A percentile compares a stretch with the other conserved stretches of the same genome.
Evolutionary conservation across 2,888 invertebrate genomes (phyloP).

Genomic region (Cheilosia soror): DNA sequence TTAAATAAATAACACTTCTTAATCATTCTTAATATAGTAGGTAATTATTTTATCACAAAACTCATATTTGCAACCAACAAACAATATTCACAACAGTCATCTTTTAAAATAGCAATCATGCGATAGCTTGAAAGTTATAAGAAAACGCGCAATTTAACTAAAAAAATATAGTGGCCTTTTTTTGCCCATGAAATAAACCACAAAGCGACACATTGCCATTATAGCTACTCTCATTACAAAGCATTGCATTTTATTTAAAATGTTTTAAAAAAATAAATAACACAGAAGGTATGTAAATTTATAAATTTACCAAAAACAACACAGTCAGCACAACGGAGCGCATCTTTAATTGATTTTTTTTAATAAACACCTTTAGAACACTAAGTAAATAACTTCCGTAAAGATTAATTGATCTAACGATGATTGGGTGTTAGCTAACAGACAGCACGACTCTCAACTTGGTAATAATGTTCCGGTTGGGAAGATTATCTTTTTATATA

Average conservation of each 20-base stretch:
- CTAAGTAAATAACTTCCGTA: slow-evolving; percentile 35
- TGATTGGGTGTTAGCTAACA: slow-evolving; percentile 38
- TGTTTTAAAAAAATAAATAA: neutral
- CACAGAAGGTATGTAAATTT: slow-evolving; percentile 5
- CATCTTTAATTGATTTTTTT: slow-evolving; percentile 50
- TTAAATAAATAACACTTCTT: neutral
- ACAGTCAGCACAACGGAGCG: slow-evolving; percentile 48
- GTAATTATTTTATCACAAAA: neutral
- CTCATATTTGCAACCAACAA: neutral
- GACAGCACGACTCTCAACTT: slow-evolving; percentile 61
- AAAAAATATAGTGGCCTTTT: neutral
- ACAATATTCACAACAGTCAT: neutral
- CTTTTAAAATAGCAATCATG: neutral
- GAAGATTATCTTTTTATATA: slow-evolving; percentile 64
- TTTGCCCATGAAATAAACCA: neutral
- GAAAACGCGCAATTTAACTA: neutral
- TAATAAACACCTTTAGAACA: slow-evolving; percentile 37
- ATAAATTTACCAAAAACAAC: slow-evolving; percentile 56
- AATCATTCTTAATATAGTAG: neutral
- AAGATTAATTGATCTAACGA: slow-evolving; percentile 12
- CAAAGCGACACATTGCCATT: too few species aligned
- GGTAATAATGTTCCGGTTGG: slow-evolving; percentile 51
- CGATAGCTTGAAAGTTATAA: neutral
- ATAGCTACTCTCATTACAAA: neutral
- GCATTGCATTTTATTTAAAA: neutral